These are phyloP conservation scores for Hippocampus zosterae DNA, from an alignment of 2,113 vertebrate species.

Conservation along the genomic window DNA sequence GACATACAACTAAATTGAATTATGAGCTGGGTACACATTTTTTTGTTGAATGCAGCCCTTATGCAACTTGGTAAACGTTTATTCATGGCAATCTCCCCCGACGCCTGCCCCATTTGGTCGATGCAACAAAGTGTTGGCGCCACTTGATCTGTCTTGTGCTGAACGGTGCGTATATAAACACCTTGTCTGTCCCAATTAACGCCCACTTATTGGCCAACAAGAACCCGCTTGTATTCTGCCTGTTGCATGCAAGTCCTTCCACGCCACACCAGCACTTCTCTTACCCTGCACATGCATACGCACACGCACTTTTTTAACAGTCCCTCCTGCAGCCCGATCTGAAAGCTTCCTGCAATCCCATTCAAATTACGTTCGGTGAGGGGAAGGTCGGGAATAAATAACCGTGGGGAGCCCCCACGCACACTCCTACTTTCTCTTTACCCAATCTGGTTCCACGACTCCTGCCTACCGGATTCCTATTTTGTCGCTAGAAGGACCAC, in stretches of 20 bases:
- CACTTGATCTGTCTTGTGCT: neutral
- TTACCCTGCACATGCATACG: neutral
- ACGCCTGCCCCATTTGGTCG: neutral
- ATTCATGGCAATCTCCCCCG: neutral
- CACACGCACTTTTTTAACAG: neutral
- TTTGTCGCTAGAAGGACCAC: constrained; percentile 54
- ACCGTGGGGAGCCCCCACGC: neutral
- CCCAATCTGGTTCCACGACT: constrained; percentile 69
- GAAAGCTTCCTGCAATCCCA: neutral
- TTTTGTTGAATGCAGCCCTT: neutral
- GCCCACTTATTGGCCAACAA: constrained; percentile 45
- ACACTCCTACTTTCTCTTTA: constrained; percentile 46
- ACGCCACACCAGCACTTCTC: neutral
- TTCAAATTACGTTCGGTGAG: neutral
- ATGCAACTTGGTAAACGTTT: neutral
- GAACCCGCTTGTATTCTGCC: constrained; percentile 20
- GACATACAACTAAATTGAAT: too few species aligned
- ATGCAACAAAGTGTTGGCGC: neutral
- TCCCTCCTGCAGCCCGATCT: neutral
- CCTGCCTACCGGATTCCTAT: constrained; percentile 47
- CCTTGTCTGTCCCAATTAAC: constrained; percentile 45
- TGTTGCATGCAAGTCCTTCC: constrained; percentile 25
- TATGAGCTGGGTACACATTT: neutral
- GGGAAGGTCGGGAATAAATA: constrained; percentile 37
- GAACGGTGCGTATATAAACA: constrained; percentile 32